phyloP scores from a whole-genome alignment of 1,140 invertebrate genomes.

The Alviniconcha marisindica region DNA sequence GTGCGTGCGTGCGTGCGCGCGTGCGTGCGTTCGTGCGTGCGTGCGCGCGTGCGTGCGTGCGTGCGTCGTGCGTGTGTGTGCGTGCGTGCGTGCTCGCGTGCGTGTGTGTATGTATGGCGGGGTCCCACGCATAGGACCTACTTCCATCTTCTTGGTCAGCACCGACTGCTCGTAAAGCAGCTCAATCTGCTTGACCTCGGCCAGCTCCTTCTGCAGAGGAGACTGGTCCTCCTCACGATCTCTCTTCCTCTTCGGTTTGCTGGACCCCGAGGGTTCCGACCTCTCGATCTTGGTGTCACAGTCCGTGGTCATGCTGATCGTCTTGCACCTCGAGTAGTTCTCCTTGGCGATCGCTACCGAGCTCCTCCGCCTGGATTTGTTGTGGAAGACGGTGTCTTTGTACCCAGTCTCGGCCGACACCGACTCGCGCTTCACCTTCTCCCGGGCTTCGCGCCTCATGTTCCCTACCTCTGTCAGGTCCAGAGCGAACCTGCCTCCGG shows the following conservation, averaged over 20 bases:
- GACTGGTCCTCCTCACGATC: background rate
- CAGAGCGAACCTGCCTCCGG: background rate
- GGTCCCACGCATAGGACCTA: background rate
- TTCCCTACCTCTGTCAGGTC: background rate
- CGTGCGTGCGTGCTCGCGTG: no score
- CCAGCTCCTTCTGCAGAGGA: background rate
- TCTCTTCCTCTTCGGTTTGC: no score
- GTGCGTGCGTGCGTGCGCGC: no score
- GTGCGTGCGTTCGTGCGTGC: no score
- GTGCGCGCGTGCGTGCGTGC: no score
- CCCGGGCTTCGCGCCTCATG: background rate
- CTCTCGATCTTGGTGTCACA: no score
- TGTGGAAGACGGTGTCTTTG: background rate
- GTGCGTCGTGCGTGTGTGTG: no score
- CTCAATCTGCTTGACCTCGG: background rate
- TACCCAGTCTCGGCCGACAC: no score
- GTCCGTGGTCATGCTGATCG: no score
- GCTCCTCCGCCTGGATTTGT: background rate
- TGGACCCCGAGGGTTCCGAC: no score
- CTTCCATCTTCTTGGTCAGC: background rate
- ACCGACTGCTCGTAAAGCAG: constrained; percentile 23
- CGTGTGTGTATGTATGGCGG: no score
- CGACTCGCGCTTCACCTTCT: background rate
- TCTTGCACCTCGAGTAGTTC: background rate
- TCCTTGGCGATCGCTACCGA: constrained; percentile 7